Evolutionary conservation across 1,140 invertebrate genomes (phyloP).

Genomic region (Sitobion miscanthi): DNA sequence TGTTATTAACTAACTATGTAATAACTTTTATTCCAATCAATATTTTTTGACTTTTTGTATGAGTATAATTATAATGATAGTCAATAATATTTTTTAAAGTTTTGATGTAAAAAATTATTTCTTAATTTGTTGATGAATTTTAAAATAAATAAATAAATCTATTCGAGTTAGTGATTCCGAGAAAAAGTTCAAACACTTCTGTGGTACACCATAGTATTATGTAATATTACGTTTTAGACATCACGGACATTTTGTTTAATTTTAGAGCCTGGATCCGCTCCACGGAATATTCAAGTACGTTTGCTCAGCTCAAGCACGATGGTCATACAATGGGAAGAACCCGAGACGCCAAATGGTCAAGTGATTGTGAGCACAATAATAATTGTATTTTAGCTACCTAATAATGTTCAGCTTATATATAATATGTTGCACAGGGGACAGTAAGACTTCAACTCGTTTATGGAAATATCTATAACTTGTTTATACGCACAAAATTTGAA

Average conservation of each 20-base stretch:
- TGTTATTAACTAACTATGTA: not conserved
- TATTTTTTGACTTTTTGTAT: not conserved
- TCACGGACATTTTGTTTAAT: constrained; percentile 38
- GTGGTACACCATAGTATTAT: not conserved
- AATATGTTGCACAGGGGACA: not conserved
- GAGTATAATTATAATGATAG: not conserved
- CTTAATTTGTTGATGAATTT: not conserved
- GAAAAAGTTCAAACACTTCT: not conserved
- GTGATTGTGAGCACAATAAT: constrained; percentile 80
- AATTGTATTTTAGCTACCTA: not conserved
- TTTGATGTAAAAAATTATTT: not conserved
- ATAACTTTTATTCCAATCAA: not conserved
- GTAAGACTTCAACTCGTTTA: not conserved
- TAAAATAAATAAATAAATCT: not conserved
- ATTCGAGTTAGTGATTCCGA: not conserved
- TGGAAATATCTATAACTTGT: not conserved
- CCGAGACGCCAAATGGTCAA: constrained; percentile 95
- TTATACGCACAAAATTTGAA: not conserved
- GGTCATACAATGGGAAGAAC: constrained; percentile 96
- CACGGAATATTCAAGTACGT: constrained; percentile 89
- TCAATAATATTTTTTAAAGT: not conserved
- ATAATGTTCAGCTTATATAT: not conserved
- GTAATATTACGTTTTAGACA: constrained; percentile 16
- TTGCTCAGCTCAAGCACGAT: constrained; percentile 94
- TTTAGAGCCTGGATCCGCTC: constrained; percentile 91